A percentile compares a stretch with the other conserved stretches of the same genome.
Evolutionary conservation across 2,888 invertebrate genomes (phyloP).

Genomic region (Apoda limacodes): DNA sequence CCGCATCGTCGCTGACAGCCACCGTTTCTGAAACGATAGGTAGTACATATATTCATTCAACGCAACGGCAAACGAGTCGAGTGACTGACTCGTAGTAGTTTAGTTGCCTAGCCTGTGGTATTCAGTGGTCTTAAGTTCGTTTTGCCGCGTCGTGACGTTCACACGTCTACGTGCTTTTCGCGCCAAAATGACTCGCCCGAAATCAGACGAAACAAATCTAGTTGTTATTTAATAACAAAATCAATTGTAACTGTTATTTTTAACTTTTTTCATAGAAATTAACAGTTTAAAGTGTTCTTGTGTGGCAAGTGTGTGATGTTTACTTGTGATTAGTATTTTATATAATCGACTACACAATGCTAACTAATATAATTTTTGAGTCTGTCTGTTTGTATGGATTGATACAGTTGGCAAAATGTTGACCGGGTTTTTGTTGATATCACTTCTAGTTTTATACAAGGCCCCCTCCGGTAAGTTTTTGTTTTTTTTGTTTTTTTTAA

Average conservation of each 20-base stretch:
- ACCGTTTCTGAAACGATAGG: too few species aligned
- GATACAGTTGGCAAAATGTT: conserved; percentile 52
- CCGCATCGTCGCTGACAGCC: too few species aligned
- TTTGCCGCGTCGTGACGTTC: conserved; percentile 28
- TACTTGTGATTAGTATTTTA: conserved; percentile 28
- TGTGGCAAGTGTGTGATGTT: conserved; percentile 32
- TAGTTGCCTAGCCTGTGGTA: too few species aligned
- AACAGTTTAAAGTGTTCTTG: conserved; percentile 36
- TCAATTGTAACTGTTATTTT: conserved; percentile 36
- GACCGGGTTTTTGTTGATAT: conserved; percentile 47
- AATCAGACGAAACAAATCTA: too few species aligned
- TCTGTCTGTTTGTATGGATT: conserved; percentile 41
- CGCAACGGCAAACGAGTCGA: too few species aligned
- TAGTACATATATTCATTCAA: too few species aligned
- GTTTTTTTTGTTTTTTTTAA: conserved; percentile 4
- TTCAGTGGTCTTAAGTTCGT: too few species aligned
- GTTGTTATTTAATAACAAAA: too few species aligned
- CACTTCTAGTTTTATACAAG: conserved; percentile 37
- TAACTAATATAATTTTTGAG: conserved; percentile 45
- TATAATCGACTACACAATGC: conserved; percentile 44
- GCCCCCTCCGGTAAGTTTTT: conserved; percentile 44
- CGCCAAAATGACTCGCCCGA: conserved; percentile 40
- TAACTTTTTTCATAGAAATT: conserved; percentile 30
- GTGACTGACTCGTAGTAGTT: too few species aligned
- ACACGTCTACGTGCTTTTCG: conserved; percentile 32